Base-by-base conservation (phyloP, 1,140 invertebrate species). In the Panagrolaimus sp. region DNA sequence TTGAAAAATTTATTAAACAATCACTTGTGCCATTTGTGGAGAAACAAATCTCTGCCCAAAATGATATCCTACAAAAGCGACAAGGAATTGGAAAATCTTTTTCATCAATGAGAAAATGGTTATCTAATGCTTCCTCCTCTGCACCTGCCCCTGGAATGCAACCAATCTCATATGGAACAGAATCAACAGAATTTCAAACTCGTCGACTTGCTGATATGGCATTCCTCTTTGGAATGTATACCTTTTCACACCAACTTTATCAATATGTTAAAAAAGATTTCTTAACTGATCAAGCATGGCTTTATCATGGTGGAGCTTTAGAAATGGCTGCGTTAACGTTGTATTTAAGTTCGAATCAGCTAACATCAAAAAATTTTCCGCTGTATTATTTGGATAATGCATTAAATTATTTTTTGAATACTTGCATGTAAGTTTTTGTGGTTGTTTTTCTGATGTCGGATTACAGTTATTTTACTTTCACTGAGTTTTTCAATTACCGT, bases 211-310 rank as follows among this genome's bases (percentile, higher is more conserved):
- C 91, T 6, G 96, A 99, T 85, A 85, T 98, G 0, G 94, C 92
- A 83, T 97, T 98, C 82, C 89, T 98, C 87, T 94, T 98, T 83
- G 91, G 93, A 10, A 89, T 95, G 76, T 98, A 97, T 85, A 88
- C 90, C 72, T 86, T 91, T 65, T 92, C 96, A 1, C 96, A 94
- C 85, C 91, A 90, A 80, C 89, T 91, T 0, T 99, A 97, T 85
- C 93, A 98, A 83, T 89, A 91, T 17, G 91, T 93, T 12, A 98
- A 97, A 84, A 88, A 93, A 71, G 96, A 98, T 81, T 98, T 98
- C 84, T 90, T 91, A 77, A 90, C 90, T 17, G 95, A 98, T 84
- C 91, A 93, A 78, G 95, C 95, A 0, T 98, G 94, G 94, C 85
- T 96, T 14, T 93, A 95, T 84, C 77, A 79, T 63, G 79, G 78